These are phyloP conservation scores for Mungos mungo DNA, from an alignment of 2,113 vertebrate species.

Conservation along the genomic window DNA sequence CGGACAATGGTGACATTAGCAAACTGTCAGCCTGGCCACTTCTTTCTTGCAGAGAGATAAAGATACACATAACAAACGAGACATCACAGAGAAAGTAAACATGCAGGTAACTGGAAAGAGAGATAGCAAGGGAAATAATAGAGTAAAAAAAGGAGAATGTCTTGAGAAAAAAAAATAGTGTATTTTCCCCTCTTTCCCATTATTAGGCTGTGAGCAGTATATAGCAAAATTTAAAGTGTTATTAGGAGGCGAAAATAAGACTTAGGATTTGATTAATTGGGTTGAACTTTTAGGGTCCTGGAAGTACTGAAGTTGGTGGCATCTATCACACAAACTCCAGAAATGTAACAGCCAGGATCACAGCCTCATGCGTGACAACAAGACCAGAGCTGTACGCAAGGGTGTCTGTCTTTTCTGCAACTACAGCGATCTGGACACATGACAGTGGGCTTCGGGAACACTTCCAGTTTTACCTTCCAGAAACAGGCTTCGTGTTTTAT, in stretches of 20 bases:
- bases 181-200: neutral
- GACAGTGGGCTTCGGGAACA: neutral
- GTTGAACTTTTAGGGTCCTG: neutral
- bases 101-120: neutral
- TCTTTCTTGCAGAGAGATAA: conserved; percentile 20
- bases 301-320: neutral
- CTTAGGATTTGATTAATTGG: neutral
- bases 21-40: neutral
- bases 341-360: neutral
- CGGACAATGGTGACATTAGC: neutral
- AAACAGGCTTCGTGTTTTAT: neutral
- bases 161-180: neutral
- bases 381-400: neutral
- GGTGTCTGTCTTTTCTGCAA: neutral
- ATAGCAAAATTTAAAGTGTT: neutral
- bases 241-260: neutral
- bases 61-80: neutral
- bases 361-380: neutral
- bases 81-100: neutral
- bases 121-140: neutral
- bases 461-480: neutral
- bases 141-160: neutral
- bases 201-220: neutral
- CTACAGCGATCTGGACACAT: neutral
- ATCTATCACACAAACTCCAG: neutral